phyloP scores from a whole-genome alignment of 2,888 invertebrate genomes.

The Scaptomyza polygonia region DNA sequence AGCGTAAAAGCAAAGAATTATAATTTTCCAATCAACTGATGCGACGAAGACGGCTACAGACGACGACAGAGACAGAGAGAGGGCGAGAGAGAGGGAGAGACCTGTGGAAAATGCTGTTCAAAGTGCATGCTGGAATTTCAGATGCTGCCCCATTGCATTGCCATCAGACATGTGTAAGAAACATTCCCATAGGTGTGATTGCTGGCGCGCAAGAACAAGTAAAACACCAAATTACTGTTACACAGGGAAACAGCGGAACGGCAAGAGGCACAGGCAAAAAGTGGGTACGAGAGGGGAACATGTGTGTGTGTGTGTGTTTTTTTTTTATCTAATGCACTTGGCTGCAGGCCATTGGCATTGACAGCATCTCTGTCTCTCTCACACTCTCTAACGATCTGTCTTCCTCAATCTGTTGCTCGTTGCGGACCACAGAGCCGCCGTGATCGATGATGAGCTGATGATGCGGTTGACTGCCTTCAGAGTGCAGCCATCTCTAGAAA shows the following conservation, averaged over 20 bases:
- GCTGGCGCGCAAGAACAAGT: constrained; percentile 78
- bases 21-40: constrained; percentile 79
- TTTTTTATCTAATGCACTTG: constrained; percentile 59
- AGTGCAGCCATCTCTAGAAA: constrained; percentile 36
- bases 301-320: not conserved
- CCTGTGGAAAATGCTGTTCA: constrained; percentile 70
- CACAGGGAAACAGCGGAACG: constrained; percentile 11
- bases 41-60: constrained; percentile 19
- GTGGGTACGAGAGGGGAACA: not conserved
- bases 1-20: constrained; percentile 78
- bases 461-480: constrained; percentile 56
- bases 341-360: constrained; percentile 61
- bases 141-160: constrained; percentile 35
- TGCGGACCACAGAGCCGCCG: constrained; percentile 55
- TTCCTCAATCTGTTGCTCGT: constrained; percentile 4
- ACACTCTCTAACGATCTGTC: not conserved
- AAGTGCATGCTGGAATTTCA: constrained; percentile 75
- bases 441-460: constrained; percentile 74
- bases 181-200: constrained; percentile 80
- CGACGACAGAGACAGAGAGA: not conserved
- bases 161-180: constrained; percentile 72
- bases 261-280: not conserved
- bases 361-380: constrained; percentile 5
- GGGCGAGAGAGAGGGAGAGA: constrained; percentile 10
- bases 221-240: constrained; percentile 79